Evolutionary conservation across 2,888 invertebrate genomes (phyloP).

Genomic region (Macrophya alboannulata): DNA sequence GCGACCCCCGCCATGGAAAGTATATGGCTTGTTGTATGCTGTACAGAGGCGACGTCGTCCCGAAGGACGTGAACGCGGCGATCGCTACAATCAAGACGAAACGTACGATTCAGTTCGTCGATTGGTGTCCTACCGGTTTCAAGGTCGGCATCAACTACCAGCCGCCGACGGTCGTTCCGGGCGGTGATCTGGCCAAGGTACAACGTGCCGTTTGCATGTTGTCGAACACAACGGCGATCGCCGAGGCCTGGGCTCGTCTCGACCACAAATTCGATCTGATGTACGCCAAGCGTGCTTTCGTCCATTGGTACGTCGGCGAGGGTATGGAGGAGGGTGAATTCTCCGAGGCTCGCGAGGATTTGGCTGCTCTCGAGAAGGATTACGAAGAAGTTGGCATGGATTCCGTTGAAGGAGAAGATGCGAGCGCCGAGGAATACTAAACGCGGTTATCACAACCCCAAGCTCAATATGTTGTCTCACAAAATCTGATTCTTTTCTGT

Average conservation of each 20-base stretch:
- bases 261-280: constrained; percentile 87
- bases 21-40: constrained; percentile 84
- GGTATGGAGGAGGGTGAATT: constrained; percentile 94
- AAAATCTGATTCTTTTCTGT: constrained; percentile 20
- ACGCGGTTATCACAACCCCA: neutral
- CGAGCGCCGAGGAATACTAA: constrained; percentile 74
- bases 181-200: constrained; percentile 83
- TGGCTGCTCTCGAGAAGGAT: constrained; percentile 87
- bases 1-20: constrained; percentile 82
- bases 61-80: constrained; percentile 82
- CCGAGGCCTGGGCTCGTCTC: constrained; percentile 86
- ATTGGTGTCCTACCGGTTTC: constrained; percentile 94
- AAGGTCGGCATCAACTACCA: constrained; percentile 84
- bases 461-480: constrained; percentile 10
- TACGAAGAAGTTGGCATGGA: constrained; percentile 88
- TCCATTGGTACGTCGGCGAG: constrained; percentile 91
- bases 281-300: constrained; percentile 87
- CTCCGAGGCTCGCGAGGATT: constrained; percentile 90
- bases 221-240: constrained; percentile 86
- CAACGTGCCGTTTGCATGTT: constrained; percentile 86
- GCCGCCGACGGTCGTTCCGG: constrained; percentile 80
- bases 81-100: constrained; percentile 84
- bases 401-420: constrained; percentile 80
- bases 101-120: constrained; percentile 92
- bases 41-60: constrained; percentile 78